These are phyloP conservation scores for Lagodon rhomboides DNA, from an alignment of 2,797 vertebrate genomes.

Conservation along the genomic window DNA sequence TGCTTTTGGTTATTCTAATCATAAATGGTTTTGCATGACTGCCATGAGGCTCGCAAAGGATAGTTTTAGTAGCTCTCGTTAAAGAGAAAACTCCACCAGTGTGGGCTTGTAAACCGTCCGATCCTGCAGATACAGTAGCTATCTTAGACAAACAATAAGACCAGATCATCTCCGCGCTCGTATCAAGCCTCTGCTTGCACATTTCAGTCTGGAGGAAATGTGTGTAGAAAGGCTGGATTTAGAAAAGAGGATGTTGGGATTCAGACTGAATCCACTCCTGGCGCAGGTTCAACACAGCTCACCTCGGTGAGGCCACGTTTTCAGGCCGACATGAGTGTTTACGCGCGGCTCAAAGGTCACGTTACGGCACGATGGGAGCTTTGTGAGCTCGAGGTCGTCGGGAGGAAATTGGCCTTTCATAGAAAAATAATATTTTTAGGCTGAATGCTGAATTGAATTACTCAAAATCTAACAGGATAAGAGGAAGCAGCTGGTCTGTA, in stretches of 20 bases:
- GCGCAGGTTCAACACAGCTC: not conserved
- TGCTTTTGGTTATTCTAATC: not conserved
- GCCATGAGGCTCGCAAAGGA: not conserved
- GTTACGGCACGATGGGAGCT: not conserved
- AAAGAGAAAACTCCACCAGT: not conserved
- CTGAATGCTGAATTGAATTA: conserved; percentile 31
- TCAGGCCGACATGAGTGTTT: not conserved
- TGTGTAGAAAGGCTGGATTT: not conserved
- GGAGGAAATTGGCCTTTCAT: conserved; percentile 25
- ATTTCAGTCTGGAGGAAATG: not conserved
- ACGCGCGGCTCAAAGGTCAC: not conserved
- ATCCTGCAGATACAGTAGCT: not conserved
- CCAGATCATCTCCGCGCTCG: not conserved
- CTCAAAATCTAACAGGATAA: conserved; percentile 36
- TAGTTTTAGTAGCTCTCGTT: not conserved
- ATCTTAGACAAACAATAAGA: conserved; percentile 16
- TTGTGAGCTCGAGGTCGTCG: conserved; percentile 8
- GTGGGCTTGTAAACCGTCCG: not conserved
- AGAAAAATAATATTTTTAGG: conserved; percentile 25
- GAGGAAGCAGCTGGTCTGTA: conserved; percentile 49
- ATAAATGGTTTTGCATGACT: not conserved
- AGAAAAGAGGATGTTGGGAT: not conserved
- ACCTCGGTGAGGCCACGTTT: not conserved
- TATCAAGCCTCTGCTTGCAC: conserved; percentile 18
- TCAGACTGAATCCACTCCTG: not conserved